Percentiles rank a stretch among this genome's conserved stretches.
phyloP scores from a whole-genome alignment of 2,797 vertebrate species.

The Anas flavirostris region DNA sequence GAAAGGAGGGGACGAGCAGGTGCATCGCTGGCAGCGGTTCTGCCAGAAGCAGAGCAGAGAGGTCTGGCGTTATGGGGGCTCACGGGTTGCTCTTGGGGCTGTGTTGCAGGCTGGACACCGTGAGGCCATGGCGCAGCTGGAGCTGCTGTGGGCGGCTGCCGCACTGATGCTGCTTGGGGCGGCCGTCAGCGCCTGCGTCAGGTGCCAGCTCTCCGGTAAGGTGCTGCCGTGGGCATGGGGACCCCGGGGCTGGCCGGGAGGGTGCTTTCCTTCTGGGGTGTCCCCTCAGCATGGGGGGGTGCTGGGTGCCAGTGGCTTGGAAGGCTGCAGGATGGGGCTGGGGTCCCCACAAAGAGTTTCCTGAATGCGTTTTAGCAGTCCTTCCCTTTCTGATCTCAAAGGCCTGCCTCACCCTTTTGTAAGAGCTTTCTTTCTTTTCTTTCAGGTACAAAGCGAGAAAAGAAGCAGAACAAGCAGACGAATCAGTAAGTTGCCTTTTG shows the following conservation, averaged over 20 bases:
- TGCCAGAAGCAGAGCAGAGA: not conserved
- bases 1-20: not conserved
- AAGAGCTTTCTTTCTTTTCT: not conserved
- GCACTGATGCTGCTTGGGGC: conserved; percentile 69
- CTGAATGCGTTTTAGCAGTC: not conserved
- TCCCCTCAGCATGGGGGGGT: fast-evolving
- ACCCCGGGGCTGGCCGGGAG: fast-evolving
- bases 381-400: not conserved
- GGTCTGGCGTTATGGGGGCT: not conserved
- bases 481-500: conserved; percentile 66
- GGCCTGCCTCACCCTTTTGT: not conserved
- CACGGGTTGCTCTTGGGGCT: fast-evolving
- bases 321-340: not conserved
- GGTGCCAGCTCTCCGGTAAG: conserved; percentile 67
- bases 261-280: not conserved
- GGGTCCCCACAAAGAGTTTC: not conserved
- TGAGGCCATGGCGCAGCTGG: conserved; percentile 54
- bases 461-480: conserved; percentile 14
- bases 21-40: not conserved
- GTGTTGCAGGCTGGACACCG: not conserved
- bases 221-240: not conserved
- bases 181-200: conserved; percentile 52
- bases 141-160: conserved; percentile 59
- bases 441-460: conserved; percentile 48
- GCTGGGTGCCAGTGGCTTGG: not conserved